phyloP scores from a whole-genome alignment of 1,140 invertebrate species.

The Eurosta solidaginis region DNA sequence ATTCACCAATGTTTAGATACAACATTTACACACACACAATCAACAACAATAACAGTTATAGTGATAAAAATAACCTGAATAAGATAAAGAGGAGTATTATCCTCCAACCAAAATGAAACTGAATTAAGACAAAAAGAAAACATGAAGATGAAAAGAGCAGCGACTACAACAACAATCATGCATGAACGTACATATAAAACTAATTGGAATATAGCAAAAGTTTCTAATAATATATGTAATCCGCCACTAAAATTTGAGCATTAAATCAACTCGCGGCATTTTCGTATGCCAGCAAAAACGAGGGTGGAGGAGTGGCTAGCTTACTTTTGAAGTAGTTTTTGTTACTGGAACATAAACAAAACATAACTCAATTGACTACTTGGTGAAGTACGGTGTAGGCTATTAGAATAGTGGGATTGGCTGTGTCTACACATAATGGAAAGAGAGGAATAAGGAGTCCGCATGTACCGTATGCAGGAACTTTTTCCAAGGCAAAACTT shows the following conservation, averaged over 20 bases:
- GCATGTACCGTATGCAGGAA: not conserved
- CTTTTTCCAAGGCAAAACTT: not conserved
- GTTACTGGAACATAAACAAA: not conserved
- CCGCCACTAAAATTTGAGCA: constrained; percentile 14
- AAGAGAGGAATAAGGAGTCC: constrained; percentile 33
- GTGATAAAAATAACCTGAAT: not conserved
- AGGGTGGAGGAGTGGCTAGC: not conserved
- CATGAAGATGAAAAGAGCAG: constrained; percentile 11
- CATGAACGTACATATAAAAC: not conserved
- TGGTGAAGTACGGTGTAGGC: not conserved
- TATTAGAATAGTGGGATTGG: not conserved
- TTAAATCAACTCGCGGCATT: constrained; percentile 24
- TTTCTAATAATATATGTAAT: not conserved
- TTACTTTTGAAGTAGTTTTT: not conserved
- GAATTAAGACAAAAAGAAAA: not conserved
- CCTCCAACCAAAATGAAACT: not conserved
- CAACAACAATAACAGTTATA: not conserved
- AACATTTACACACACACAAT: too few species aligned
- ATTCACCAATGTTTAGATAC: not conserved
- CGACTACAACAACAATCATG: not conserved
- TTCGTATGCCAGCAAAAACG: not conserved
- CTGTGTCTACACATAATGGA: not conserved
- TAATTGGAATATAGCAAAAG: not conserved
- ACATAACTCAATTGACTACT: constrained; percentile 12
- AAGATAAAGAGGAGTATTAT: not conserved